These are phyloP conservation scores for Choristoneura fumiferana DNA, from an alignment of 1,140 invertebrate species.

Conservation along the genomic window DNA sequence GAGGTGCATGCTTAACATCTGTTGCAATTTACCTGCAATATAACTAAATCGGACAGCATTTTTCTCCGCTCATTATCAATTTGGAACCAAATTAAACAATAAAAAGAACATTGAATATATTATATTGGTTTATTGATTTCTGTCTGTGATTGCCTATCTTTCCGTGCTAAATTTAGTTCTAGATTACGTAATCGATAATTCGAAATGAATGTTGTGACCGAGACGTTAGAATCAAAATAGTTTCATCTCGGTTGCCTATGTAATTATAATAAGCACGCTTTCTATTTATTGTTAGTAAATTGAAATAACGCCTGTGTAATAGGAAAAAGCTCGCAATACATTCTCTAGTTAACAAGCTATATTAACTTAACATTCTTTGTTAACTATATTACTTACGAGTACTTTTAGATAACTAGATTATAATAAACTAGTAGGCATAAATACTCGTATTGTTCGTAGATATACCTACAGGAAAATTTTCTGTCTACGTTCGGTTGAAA, in stretches of 20 bases:
- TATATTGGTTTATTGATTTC: background rate
- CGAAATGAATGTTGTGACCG: slow-evolving; percentile 8
- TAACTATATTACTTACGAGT: too few species aligned
- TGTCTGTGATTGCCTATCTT: slow-evolving; percentile 1
- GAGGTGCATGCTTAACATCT: slow-evolving; percentile 47
- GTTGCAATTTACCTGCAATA: slow-evolving; percentile 61
- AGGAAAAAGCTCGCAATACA: slow-evolving; percentile 10
- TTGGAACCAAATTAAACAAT: slow-evolving; percentile 12
- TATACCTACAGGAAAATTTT: slow-evolving; percentile 28
- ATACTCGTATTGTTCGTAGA: too few species aligned
- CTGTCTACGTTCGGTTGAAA: slow-evolving; percentile 31
- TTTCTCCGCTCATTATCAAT: slow-evolving; percentile 9
- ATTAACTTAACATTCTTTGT: too few species aligned
- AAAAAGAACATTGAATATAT: background rate
- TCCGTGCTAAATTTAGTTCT: background rate
- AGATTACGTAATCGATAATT: background rate
- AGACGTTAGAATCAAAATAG: slow-evolving; percentile 16
- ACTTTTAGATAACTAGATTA: too few species aligned
- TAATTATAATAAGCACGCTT: slow-evolving; percentile 14
- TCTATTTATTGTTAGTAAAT: slow-evolving; percentile 16
- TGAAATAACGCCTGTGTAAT: slow-evolving; percentile 16
- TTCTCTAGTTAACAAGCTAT: background rate
- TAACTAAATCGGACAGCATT: slow-evolving; percentile 41
- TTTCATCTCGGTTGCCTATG: slow-evolving; percentile 16
- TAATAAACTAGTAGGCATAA: too few species aligned